Evolutionary conservation across 2,888 invertebrate species (phyloP), one percentile per base, ranked within the genome.

Genomic region (Horisme vitalbata): DNA sequence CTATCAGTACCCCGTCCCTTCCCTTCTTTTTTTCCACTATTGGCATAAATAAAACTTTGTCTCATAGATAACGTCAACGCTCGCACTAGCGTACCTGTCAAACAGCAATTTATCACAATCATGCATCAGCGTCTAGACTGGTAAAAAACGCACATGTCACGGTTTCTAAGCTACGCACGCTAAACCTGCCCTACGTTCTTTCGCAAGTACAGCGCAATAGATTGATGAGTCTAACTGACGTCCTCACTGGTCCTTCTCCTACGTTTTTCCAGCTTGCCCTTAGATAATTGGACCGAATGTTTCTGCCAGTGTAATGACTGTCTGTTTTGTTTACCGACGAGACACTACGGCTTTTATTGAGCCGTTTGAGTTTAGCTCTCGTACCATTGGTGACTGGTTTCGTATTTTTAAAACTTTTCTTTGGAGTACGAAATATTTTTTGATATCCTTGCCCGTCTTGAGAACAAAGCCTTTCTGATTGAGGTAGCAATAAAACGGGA

Each of bases 231-330:
- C 63, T 61, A 67, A 62, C 75, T 79, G 84, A 85, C 84, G 79
- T 78, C 80, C 80, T 85, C 86, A 85, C 88, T 86, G 65, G 71
- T 69, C 66, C 73, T 68, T 71, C 63, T 59, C 71, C 63, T 65
- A 64, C 72, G 76, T 82, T 84, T 84, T 85, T 77, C 75, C 59
- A 46, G 35, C 44, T 33, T 31, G 44, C 39, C 65, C 59, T 64
- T 63, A 75, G 77, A 85, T 85, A 86, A 87, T 87, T 87, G 86
- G 79, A 77, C 73, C 75, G 75, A 84, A 84, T 83, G 81, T 83
- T 86, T 83, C 79, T 78, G 78, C 63, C 77, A 61, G 71, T 79
- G 77, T 87, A 86, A 87, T 86, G 86, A 86, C 87, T 80, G 81
- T 80, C 83, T 81, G 77, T 84, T 85, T 78, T 85, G 81, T 87